Percentiles rank a stretch among this genome's conserved stretches.
Evolutionary conservation across 1,140 invertebrate species (phyloP).

Genomic region (Sycophaga agraensis): DNA sequence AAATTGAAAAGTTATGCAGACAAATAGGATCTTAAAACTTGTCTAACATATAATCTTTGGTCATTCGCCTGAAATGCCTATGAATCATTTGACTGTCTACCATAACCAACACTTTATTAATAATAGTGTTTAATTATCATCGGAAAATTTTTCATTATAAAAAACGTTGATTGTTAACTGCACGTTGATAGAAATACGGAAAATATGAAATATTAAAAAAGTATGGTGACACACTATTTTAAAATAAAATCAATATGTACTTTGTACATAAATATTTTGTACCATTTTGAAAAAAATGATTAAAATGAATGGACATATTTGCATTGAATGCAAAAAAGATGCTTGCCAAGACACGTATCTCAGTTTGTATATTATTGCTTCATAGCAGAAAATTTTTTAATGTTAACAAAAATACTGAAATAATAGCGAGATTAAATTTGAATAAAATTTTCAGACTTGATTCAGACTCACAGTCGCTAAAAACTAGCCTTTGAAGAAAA

Average conservation of each 20-base stretch:
- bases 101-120: constrained; percentile 9
- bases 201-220: not conserved
- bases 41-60: constrained; percentile 27
- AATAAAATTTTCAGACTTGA: too few species aligned
- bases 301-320: constrained; percentile 3
- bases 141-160: not conserved
- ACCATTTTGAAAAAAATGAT: not conserved
- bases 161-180: constrained; percentile 23
- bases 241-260: constrained; percentile 1
- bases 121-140: too few species aligned
- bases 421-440: too few species aligned
- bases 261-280: constrained; percentile 3
- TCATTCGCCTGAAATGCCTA: constrained; percentile 19
- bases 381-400: constrained; percentile 8
- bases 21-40: constrained; percentile 6
- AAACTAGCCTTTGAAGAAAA: too few species aligned
- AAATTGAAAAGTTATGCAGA: constrained; percentile 15
- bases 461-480: too few species aligned
- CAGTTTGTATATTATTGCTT: constrained; percentile 2
- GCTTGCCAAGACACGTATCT: not conserved
- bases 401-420: constrained; percentile 11
- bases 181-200: too few species aligned
- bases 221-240: not conserved
- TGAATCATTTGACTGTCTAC: constrained; percentile 10
- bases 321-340: constrained; percentile 3